Evolutionary conservation across 2,113 vertebrate species (phyloP).

Genomic region (Erpornis zantholeuca): DNA sequence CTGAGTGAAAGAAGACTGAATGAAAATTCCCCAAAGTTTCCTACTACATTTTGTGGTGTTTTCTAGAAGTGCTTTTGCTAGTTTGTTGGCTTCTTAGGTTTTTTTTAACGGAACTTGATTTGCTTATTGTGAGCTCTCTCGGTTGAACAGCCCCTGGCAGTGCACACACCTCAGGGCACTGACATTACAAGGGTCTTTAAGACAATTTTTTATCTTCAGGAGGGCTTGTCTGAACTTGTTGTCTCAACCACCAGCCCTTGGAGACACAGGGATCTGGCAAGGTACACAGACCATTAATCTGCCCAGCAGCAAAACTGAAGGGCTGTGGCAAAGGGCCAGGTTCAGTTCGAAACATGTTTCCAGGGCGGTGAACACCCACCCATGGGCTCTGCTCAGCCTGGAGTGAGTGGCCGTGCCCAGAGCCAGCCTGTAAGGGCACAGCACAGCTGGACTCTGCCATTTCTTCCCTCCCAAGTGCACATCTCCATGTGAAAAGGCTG

Average conservation of each 20-base stretch:
- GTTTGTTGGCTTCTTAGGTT: background rate
- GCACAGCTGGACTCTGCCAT: background rate
- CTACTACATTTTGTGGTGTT: background rate
- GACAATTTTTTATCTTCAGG: background rate
- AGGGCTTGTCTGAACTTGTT: slow-evolving; percentile 63
- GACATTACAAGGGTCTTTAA: slow-evolving; percentile 7
- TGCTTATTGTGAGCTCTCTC: background rate
- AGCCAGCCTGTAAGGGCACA: background rate
- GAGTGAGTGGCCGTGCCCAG: background rate
- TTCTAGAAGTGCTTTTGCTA: background rate
- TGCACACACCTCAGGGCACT: background rate
- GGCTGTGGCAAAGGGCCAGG: slow-evolving; percentile 1
- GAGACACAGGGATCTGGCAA: slow-evolving; percentile 46
- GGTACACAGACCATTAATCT: slow-evolving; percentile 41
- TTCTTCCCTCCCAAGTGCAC: background rate
- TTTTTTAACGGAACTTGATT: background rate
- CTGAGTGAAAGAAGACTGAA: background rate
- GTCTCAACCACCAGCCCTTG: background rate
- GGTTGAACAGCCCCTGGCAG: background rate
- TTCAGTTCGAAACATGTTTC: slow-evolving; percentile 52
- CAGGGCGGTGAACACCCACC: background rate
- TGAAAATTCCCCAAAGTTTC: background rate
- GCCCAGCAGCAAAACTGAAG: slow-evolving; percentile 56
- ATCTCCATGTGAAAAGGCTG: background rate
- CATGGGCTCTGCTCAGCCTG: background rate